Conservation (phyloP, 53 echinoderm and acorn worm genomes). For the Astropecten irregularis region DNA sequence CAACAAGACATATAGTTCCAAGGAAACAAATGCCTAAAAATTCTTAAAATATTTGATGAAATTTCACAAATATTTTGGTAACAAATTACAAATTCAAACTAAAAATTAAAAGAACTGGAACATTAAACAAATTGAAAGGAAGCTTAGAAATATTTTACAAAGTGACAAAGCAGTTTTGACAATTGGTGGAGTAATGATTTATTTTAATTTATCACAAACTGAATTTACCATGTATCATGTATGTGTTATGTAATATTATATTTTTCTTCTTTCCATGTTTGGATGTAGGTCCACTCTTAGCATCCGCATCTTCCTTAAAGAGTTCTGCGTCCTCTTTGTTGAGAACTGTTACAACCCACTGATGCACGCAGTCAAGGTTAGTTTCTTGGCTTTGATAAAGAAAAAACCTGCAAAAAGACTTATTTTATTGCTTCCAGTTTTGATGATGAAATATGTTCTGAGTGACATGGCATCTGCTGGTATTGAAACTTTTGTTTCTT, state of each 20-base stretch:
- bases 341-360: slow-evolving; percentile 97
- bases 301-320: slow-evolving; percentile 91
- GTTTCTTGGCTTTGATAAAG: background rate
- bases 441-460: too few species aligned
- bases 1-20: background rate
- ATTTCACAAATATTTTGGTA: background rate
- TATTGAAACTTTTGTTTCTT: too few species aligned
- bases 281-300: slow-evolving; percentile 81
- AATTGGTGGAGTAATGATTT: too few species aligned
- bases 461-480: too few species aligned
- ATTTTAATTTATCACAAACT: background rate
- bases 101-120: too few species aligned
- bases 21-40: background rate
- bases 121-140: too few species aligned
- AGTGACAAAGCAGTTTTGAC: too few species aligned
- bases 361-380: slow-evolving; percentile 95
- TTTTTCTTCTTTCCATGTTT: too few species aligned
- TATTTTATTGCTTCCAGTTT: too few species aligned
- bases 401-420: background rate
- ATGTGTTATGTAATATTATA: background rate
- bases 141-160: too few species aligned
- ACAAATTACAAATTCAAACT: background rate
- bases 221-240: background rate
- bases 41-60: background rate
- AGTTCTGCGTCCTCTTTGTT: slow-evolving; percentile 87